Base-by-base conservation (phyloP, 2,113 vertebrate species). In the Aptenodytes patagonicus region DNA sequence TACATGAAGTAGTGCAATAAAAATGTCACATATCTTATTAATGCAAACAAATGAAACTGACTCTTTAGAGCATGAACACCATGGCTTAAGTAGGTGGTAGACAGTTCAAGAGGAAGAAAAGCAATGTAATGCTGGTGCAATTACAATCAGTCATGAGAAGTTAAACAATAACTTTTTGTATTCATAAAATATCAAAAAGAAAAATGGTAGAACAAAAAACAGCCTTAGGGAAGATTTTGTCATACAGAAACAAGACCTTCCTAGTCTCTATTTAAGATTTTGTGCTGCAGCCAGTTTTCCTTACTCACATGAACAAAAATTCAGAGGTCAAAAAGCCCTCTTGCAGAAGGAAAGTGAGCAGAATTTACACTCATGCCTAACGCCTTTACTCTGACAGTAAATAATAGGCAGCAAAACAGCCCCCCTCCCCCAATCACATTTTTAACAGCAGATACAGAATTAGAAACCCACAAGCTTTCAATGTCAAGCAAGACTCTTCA, bases 1-100 rank as follows among this genome's bases (percentile, higher is more conserved):
- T 95, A 93, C 91, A 90, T 86, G 57, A 84, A 94, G 83, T 85
- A 95, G 73, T 92, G 90, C 91, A 97, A 97, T 97, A 97, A 98
- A 97, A 96, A 91, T 96, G 96, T 97, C 96, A 97, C 61, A 38
- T 95, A 95, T 96, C 95, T 96, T 96, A 97, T 96, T 97, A 97
- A 97, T 83, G 90, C 90, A 98, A 98, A 97, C 95, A 97, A 97
- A 97, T 96, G 96, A 95, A 97, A 97, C 92, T 94, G 95, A 75
- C 86, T 96, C 96, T 96, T 94, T 91, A 96, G 79, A 96, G 90
- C 75, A 84, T 36, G 81, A 96, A 96, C 93, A 95, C 85, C 79
- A 92, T 60, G 92, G 65, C 49, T 95, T 95, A 95, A 97, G 81
- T 97, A 97, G 95, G 91, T 94, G 92, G 93, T 54, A 98, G 96